phyloP scores from a whole-genome alignment of 2,888 invertebrate species.

The Diarsia mendica region DNA sequence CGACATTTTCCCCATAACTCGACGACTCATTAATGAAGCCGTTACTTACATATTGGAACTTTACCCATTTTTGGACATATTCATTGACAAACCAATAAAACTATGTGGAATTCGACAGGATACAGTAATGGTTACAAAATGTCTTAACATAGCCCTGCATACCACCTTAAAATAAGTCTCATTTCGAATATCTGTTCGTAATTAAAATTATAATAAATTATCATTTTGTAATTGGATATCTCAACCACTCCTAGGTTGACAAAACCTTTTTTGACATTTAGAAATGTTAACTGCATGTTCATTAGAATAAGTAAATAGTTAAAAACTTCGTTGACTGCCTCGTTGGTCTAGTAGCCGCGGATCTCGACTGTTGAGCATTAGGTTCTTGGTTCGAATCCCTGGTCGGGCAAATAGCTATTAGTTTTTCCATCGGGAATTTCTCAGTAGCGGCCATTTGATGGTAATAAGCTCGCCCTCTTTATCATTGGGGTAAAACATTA shows the following conservation, averaged over 20 bases:
- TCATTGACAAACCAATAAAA: slow-evolving; percentile 29
- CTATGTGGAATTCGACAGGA: slow-evolving; percentile 20
- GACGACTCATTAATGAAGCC: slow-evolving; percentile 11
- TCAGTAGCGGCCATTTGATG: too few species aligned
- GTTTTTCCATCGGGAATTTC: too few species aligned
- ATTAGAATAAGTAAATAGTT: slow-evolving; percentile 10
- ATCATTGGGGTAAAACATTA: too few species aligned
- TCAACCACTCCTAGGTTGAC: background rate
- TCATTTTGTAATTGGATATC: slow-evolving; percentile 27
- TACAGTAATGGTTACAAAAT: slow-evolving; percentile 46
- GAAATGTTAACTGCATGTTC: slow-evolving; percentile 32
- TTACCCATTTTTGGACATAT: slow-evolving; percentile 17
- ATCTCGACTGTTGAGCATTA: too few species aligned
- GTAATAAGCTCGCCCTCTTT: too few species aligned
- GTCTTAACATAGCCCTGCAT: background rate
- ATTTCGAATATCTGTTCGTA: slow-evolving; percentile 7
- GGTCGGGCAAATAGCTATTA: too few species aligned
- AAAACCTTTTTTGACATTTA: slow-evolving; percentile 42
- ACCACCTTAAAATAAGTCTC: background rate
- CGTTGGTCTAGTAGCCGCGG: too few species aligned
- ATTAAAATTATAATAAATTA: slow-evolving; percentile 27
- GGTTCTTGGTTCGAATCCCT: too few species aligned
- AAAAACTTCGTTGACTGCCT: background rate
- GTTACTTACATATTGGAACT: background rate
- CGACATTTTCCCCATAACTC: slow-evolving; percentile 30